A percentile compares a stretch with the other conserved stretches of the same genome.
These are phyloP conservation scores for Leptosomus discolor DNA, from an alignment of 2,113 vertebrate genomes.

Conservation along the genomic window DNA sequence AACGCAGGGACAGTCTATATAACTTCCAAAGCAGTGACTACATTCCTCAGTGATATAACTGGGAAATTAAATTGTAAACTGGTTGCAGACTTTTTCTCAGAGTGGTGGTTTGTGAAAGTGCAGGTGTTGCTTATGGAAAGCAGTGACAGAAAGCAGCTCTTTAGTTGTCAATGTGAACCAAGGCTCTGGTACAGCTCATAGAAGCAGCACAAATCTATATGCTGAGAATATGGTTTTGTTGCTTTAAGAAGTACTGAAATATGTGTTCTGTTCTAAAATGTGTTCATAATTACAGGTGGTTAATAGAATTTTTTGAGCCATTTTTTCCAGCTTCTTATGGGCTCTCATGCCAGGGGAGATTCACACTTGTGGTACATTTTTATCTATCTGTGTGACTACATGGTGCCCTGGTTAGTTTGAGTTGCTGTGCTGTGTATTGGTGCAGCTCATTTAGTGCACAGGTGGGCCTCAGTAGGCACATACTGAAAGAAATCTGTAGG, in stretches of 20 bases:
- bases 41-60: not conserved
- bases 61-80: not conserved
- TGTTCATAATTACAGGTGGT: not conserved
- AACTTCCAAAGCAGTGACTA: not conserved
- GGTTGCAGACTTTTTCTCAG: not conserved
- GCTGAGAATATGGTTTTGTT: not conserved
- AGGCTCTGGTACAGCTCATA: not conserved
- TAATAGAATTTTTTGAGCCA: not conserved
- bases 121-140: not conserved
- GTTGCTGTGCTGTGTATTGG: not conserved
- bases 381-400: not conserved
- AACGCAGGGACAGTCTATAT: accelerated
- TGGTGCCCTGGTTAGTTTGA: not conserved
- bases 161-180: not conserved
- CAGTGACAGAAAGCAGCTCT: not conserved
- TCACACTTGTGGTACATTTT: not conserved
- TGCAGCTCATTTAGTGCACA: not conserved
- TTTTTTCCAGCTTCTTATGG: not conserved
- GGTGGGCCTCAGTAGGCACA: too few species aligned
- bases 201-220: accelerated
- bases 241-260: not conserved
- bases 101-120: not conserved
- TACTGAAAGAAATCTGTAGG: not conserved
- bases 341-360: not conserved
- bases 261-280: not conserved